Percentiles rank a stretch among this genome's conserved stretches.
Evolutionary conservation across 2,797 vertebrate species (phyloP).

Genomic region (Gallinago stenura): DNA sequence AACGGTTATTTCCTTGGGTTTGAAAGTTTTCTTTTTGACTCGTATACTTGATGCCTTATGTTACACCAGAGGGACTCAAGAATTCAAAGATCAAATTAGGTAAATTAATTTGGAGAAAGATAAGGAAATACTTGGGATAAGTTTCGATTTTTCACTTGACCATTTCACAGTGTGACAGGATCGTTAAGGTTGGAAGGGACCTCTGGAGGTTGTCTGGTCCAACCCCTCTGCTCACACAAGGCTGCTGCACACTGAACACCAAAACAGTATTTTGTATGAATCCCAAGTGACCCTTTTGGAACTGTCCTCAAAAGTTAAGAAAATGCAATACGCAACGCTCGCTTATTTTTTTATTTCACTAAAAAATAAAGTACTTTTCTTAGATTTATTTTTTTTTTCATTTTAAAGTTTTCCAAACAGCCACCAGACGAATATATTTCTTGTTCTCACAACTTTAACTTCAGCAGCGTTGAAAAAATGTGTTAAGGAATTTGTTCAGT

Average conservation of each 20-base stretch:
- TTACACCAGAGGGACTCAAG: background rate
- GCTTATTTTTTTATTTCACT: background rate
- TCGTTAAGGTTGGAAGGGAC: background rate
- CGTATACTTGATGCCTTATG: rapidly evolving
- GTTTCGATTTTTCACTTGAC: background rate
- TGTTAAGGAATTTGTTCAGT: background rate
- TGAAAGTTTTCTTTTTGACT: background rate
- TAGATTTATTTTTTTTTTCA: background rate
- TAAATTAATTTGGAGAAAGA: background rate
- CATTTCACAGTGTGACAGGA: background rate
- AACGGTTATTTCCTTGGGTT: background rate
- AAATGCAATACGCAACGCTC: background rate
- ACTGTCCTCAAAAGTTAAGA: background rate
- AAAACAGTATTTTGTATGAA: background rate
- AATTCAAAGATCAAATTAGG: background rate
- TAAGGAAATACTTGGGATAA: background rate
- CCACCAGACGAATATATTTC: background rate
- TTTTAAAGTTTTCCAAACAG: background rate
- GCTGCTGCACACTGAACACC: background rate
- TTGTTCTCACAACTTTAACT: background rate
- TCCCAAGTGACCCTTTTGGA: background rate
- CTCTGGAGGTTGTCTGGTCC: background rate
- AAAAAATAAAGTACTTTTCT: background rate
- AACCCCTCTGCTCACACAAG: background rate
- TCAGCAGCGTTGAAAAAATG: background rate